Conservation (phyloP, 2,113 vertebrate genomes). For the Cacatua alba region DNA sequence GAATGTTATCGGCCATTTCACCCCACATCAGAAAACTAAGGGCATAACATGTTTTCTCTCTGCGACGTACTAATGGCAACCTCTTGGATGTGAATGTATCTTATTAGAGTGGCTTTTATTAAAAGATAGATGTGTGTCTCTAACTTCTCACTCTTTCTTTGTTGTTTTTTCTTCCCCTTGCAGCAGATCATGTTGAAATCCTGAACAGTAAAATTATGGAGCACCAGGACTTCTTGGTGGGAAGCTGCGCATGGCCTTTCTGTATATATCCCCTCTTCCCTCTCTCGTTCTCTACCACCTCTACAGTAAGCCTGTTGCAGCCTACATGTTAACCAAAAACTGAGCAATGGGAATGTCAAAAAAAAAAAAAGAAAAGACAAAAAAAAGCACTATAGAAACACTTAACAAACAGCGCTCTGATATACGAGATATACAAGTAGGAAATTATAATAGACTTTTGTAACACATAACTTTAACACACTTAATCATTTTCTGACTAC, state of each 20-base stretch:
- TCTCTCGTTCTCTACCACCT: slow-evolving; percentile 83
- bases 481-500: slow-evolving; percentile 76
- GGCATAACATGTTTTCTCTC: neutral
- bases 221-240: slow-evolving; percentile 86
- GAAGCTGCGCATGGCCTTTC: slow-evolving; percentile 87
- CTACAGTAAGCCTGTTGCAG: slow-evolving; percentile 90
- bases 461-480: slow-evolving; percentile 80
- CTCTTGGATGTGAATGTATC: neutral
- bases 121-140: neutral
- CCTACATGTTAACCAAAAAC: slow-evolving; percentile 87
- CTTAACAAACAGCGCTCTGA: slow-evolving; percentile 72
- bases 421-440: slow-evolving; percentile 77
- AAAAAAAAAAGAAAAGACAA: slow-evolving; percentile 27
- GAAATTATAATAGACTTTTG: slow-evolving; percentile 73
- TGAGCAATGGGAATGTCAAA: slow-evolving; percentile 78
- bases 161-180: slow-evolving; percentile 33
- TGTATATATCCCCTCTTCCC: slow-evolving; percentile 72
- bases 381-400: slow-evolving; percentile 72
- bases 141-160: slow-evolving; percentile 19
- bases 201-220: slow-evolving; percentile 86
- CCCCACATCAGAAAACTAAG: neutral
- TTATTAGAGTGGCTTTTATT: neutral
- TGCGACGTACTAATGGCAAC: neutral
- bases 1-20: neutral
- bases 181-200: slow-evolving; percentile 88